Base-by-base conservation (phyloP, 2,888 invertebrate species). In the Hecatera dysodea region DNA sequence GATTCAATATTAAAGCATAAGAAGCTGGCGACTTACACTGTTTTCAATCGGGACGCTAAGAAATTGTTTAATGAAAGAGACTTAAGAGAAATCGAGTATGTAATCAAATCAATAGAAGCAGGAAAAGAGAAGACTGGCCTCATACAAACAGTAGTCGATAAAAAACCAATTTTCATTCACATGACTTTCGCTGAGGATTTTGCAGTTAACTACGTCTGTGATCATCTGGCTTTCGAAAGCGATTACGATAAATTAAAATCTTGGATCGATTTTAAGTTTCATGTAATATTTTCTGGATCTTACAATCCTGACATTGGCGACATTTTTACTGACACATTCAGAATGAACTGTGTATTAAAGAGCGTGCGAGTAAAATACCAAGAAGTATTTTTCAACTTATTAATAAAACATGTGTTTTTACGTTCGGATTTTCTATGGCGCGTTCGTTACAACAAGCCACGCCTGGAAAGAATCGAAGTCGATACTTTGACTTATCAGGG, bases 121-220 rank as follows among this genome's bases (percentile, higher is more conserved):
- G 78, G 75, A 17, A 53, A 48, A 39, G 78, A 80, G 19, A 75
- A 75, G 12, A 70, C 75, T 0, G 81, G 81, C 0, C 55, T 80
- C 11, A 66, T 80, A 22, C 53, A 67, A n/a, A 62, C 46, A n/a
- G 65, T 80, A 7, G 42, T 24, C 19, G 59, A 77, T 22, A 61
- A 63, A 12, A 57, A 68, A 0, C 78, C 80, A 0, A 69, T 55
- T 52, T 81, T 81, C 15, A 39, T 70, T 15, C 81, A 42, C 42
- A 42, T 42, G 42, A 42, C 42, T 17, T 42, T 80, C 44, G 55
- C 76, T 11, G 80, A 81, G 24, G 62, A 81, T 33, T 80, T 70
- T 19, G 80, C 81, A 1, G 72, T 77, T 5, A 80, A 77, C 48
- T 68, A 75, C 17, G 1, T 80, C 12, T 77, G 72, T 33, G 72